Conservation (phyloP, 1,140 invertebrate genomes). For the Pseudoatta argentina region DNA sequence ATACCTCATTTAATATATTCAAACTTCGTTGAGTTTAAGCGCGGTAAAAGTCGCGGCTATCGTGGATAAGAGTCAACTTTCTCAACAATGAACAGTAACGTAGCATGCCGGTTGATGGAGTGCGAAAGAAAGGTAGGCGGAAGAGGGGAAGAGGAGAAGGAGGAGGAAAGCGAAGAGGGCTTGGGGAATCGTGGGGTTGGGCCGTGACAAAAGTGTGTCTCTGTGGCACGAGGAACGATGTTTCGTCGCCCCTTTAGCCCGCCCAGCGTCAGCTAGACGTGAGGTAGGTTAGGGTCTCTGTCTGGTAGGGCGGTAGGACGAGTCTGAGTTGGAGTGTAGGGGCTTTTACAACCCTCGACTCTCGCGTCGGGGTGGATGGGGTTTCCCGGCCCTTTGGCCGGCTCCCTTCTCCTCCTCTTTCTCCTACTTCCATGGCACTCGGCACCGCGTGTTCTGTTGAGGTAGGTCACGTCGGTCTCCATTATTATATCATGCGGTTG, state of each 20-base stretch:
- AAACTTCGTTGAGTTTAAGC: background rate
- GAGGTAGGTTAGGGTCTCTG: constrained; percentile 76
- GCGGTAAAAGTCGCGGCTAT: constrained; percentile 41
- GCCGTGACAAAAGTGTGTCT: constrained; percentile 81
- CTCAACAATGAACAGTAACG: constrained; percentile 26
- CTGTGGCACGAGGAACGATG: constrained; percentile 78
- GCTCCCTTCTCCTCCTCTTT: constrained; percentile 11
- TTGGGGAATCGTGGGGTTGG: constrained; percentile 47
- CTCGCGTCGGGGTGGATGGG: constrained; percentile 67
- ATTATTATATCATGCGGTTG: constrained; percentile 59
- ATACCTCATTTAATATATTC: background rate
- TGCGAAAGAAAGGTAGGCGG: background rate
- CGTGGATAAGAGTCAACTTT: constrained; percentile 16
- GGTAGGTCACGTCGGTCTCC: constrained; percentile 71
- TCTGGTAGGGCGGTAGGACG: constrained; percentile 75
- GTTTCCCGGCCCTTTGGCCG: constrained; percentile 47
- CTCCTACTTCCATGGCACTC: constrained; percentile 43
- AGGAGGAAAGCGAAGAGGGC: constrained; percentile 33
- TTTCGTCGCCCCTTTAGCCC: constrained; percentile 70
- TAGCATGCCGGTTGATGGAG: constrained; percentile 2
- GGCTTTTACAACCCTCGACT: constrained; percentile 81
- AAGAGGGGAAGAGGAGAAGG: background rate
- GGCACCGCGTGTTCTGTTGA: constrained; percentile 62
- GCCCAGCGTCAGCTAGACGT: constrained; percentile 71
- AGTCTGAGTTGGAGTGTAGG: constrained; percentile 69